Evolutionary conservation across 2,888 invertebrate species (phyloP).

Genomic region (Drosophila engyochracea): DNA sequence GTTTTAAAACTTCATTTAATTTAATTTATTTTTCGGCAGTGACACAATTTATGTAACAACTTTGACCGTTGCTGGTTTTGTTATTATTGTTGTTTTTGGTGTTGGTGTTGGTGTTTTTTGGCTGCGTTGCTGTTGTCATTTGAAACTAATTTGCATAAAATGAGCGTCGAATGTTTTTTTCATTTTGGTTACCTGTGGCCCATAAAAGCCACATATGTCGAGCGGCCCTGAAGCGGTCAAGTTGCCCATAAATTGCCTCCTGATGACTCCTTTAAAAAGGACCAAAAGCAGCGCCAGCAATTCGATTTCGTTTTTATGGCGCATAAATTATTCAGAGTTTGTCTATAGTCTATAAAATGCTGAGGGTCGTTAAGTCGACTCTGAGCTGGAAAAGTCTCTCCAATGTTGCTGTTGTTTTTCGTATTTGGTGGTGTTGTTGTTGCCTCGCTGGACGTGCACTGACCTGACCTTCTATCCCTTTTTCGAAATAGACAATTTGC

Average conservation of each 20-base stretch:
- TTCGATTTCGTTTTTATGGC: slow-evolving; percentile 79
- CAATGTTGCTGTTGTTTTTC: slow-evolving; percentile 15
- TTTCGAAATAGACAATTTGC: slow-evolving; percentile 73
- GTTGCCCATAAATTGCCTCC: slow-evolving; percentile 73
- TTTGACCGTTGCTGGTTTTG: slow-evolving; percentile 47
- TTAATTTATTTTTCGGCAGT: slow-evolving; percentile 77
- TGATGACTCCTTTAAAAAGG: slow-evolving; percentile 74
- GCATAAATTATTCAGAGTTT: slow-evolving; percentile 77
- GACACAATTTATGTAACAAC: slow-evolving; percentile 75
- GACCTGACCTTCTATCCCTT: slow-evolving; percentile 77
- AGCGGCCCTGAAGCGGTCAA: slow-evolving; percentile 51
- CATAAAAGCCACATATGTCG: slow-evolving; percentile 52
- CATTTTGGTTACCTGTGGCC: slow-evolving; percentile 61
- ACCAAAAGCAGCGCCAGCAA: slow-evolving; percentile 58
- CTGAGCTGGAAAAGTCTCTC: slow-evolving; percentile 27
- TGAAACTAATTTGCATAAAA: slow-evolving; percentile 77
- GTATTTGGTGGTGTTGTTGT: slow-evolving; percentile 7
- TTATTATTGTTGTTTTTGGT: slow-evolving; percentile 20
- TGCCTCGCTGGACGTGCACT: slow-evolving; percentile 47
- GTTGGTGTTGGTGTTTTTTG: slow-evolving; percentile 17
- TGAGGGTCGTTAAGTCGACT: slow-evolving; percentile 68
- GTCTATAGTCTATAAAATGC: slow-evolving; percentile 77
- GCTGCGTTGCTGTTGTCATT: slow-evolving; percentile 53
- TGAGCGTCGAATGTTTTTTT: slow-evolving; percentile 53
- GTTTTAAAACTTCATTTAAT: slow-evolving; percentile 80